These are phyloP conservation scores for Aegotheles bennettii DNA, from an alignment of 2,113 vertebrate species.

Conservation along the genomic window DNA sequence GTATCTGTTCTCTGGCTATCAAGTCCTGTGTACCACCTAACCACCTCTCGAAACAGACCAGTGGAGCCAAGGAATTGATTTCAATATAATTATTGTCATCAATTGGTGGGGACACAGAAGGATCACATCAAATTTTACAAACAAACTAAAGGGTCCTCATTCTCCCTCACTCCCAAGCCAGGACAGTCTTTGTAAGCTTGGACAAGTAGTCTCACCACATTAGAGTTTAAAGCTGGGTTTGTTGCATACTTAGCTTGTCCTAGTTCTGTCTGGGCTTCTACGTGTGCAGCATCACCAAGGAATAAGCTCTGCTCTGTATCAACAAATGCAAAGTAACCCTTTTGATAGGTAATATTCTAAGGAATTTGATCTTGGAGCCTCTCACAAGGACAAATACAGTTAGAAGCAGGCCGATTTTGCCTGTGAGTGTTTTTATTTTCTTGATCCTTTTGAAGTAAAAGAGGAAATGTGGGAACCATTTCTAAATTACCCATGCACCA, in stretches of 20 bases:
- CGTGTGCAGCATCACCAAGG: neutral
- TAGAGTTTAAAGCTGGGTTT: neutral
- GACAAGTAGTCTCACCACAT: neutral
- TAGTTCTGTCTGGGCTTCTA: neutral
- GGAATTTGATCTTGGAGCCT: neutral
- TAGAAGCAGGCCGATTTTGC: neutral
- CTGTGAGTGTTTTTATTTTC: conserved; percentile 2
- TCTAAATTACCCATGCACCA: conserved; percentile 43
- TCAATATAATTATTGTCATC: neutral
- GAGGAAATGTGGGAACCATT: conserved; percentile 55
- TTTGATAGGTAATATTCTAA: neutral
- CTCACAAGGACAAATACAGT: neutral
- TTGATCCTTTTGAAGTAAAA: conserved; percentile 42
- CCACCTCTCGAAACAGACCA: neutral
- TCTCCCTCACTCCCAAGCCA: neutral
- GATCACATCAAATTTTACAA: neutral
- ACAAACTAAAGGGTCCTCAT: neutral
- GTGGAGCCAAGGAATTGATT: neutral
- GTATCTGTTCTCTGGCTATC: neutral
- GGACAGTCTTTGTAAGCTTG: neutral
- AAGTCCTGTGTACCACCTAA: neutral
- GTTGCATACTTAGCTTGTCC: neutral
- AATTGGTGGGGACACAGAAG: neutral
- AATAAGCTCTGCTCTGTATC: neutral
- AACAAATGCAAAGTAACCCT: neutral